A percentile compares a stretch with the other conserved stretches of the same genome.
Evolutionary conservation across 2,888 invertebrate species (phyloP).

Genomic region (Netelia virgata): DNA sequence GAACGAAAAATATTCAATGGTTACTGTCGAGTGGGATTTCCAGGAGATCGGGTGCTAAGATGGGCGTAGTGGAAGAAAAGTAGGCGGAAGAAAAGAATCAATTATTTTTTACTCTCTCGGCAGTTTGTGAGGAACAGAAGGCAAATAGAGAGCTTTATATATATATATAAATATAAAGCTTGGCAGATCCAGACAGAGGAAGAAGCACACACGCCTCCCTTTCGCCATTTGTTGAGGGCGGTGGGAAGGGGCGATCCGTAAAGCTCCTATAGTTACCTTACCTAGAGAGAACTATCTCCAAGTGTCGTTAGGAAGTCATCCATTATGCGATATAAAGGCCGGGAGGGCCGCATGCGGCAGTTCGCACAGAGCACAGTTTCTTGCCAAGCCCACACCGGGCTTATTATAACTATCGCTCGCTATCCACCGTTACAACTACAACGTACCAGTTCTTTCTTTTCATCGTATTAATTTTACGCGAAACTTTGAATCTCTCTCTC

Average conservation of each 20-base stretch:
- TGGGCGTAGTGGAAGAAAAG: conserved; percentile 19
- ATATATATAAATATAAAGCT: not conserved
- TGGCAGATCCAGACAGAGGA: conserved; percentile 48
- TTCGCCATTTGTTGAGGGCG: not conserved
- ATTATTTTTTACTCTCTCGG: conserved; percentile 77
- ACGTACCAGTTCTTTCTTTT: not conserved
- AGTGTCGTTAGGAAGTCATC: conserved; percentile 83
- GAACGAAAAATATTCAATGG: no score
- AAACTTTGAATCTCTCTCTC: no score
- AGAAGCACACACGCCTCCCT: conserved; percentile 62
- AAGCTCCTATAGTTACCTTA: conserved; percentile 35
- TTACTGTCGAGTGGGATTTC: no score
- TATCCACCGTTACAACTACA: conserved; percentile 26
- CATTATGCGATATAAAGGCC: conserved; percentile 76
- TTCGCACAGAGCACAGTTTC: conserved; percentile 59
- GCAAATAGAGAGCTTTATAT: conserved; percentile 18
- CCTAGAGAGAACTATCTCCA: conserved; percentile 81
- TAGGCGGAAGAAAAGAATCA: conserved; percentile 74
- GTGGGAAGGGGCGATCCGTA: conserved; percentile 12
- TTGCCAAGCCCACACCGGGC: conserved; percentile 75
- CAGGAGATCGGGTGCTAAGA: not conserved
- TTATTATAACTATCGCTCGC: conserved; percentile 24
- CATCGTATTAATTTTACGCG: no score
- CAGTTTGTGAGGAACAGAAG: conserved; percentile 15
- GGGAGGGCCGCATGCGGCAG: conserved; percentile 73